Evolutionary conservation across 1,140 invertebrate species (phyloP), one percentile per base, ranked within the genome.

Genomic region (Eciton burchellii): DNA sequence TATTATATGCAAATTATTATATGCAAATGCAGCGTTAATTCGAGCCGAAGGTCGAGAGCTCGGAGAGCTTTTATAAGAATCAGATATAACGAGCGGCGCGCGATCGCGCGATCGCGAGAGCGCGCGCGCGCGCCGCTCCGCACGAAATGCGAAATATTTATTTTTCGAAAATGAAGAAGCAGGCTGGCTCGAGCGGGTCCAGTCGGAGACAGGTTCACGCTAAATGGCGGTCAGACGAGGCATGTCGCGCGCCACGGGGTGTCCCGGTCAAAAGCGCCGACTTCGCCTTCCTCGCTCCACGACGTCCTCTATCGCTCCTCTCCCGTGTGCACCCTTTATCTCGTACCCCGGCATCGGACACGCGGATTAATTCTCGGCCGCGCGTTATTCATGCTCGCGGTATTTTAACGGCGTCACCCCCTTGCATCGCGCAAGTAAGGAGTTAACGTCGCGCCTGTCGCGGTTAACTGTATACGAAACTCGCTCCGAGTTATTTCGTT

Each of bases 161-260:
- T 57, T 82, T 88, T 84, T 88, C 63, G 82, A 88, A 88, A 86
- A 84, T 70, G 52, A 83, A 77, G 72, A 57, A 65, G 72, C 68
- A 86, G 72, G 24, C 66, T 57, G 62, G 52, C 19, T n/a, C 9
- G 81, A 85, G 52, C 54, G 86, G 84, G 62, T 82, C 84, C 81
- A 79, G 76, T 59, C 56, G 43, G 74, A 84, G 90, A 91, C 90
- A 91, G 90, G 90, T 91, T 90, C 90, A 91, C 90, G 89, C 90
- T 91, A 91, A 91, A 91, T 91, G 88, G 90, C 90, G 90, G 90
- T 91, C 90, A 90, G 90, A 79, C 89, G 66, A 87, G 87, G 86
- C 86, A 91, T 91, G 91, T 92, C 91, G 90, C 90, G 88, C 91
- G 83, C 91, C 88, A 82, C 84, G 90, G 91, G 91, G 89, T 88